A percentile compares a stretch with the other conserved stretches of the same genome.
phyloP scores from a whole-genome alignment of 2,888 invertebrate genomes.

The Odontomyia ornata region DNA sequence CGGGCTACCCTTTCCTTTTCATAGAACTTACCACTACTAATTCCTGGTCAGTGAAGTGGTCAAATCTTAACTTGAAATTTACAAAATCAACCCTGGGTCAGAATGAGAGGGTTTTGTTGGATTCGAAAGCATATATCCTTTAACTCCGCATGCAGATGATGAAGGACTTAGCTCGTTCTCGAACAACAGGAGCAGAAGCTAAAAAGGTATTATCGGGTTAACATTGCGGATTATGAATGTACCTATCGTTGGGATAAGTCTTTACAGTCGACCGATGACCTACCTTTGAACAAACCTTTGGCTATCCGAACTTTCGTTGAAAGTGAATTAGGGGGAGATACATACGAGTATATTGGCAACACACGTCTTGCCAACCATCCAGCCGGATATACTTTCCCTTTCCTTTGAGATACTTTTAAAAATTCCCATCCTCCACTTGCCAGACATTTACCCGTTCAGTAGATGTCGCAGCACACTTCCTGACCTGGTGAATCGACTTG shows the following conservation, averaged over 20 bases:
- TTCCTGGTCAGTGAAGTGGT: slow-evolving; percentile 47
- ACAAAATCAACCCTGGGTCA: slow-evolving; percentile 44
- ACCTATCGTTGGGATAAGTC: slow-evolving; percentile 32
- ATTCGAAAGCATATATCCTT: slow-evolving; percentile 12
- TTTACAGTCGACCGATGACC: slow-evolving; percentile 6
- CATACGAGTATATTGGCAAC: neutral
- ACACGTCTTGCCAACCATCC: neutral
- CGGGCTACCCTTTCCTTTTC: slow-evolving; percentile 47
- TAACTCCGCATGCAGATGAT: slow-evolving; percentile 27
- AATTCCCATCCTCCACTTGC: slow-evolving; percentile 35
- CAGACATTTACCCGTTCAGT: neutral
- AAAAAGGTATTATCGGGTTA: slow-evolving; percentile 53
- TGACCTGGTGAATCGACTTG: neutral
- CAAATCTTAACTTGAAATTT: slow-evolving; percentile 49
- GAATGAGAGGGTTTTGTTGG: slow-evolving; percentile 6
- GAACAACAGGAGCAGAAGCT: slow-evolving; percentile 48
- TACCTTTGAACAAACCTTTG: neutral
- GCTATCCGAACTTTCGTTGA: neutral
- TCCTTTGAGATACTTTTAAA: slow-evolving; percentile 30
- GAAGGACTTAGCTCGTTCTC: slow-evolving; percentile 46
- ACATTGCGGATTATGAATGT: slow-evolving; percentile 52
- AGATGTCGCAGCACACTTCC: neutral
- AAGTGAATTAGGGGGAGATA: neutral
- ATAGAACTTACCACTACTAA: slow-evolving; percentile 45
- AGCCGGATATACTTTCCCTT: slow-evolving; percentile 29